A percentile compares a stretch with the other conserved stretches of the same genome.
These are phyloP conservation scores for Gandaritis pyraliata DNA, from an alignment of 2,888 invertebrate species.

Conservation along the genomic window DNA sequence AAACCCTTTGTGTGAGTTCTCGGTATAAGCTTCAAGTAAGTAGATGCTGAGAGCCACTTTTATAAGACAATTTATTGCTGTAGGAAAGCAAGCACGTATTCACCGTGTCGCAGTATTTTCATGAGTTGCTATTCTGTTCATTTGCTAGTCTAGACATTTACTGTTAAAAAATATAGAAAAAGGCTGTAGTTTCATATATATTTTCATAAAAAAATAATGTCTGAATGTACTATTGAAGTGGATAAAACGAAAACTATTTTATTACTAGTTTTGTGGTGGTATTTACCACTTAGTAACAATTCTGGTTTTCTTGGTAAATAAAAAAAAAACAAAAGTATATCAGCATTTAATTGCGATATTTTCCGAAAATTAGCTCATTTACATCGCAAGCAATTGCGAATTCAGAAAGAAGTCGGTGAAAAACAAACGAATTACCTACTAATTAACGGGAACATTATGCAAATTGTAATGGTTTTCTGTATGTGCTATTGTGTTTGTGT, in stretches of 20 bases:
- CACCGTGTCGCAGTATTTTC: conserved; percentile 3
- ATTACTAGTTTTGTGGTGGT: no score
- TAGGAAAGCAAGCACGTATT: conserved; percentile 1
- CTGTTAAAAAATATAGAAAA: not conserved
- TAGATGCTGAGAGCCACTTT: conserved; percentile 1
- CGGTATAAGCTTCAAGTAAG: not conserved
- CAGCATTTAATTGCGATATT: conserved; percentile 15
- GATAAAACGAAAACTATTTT: no score
- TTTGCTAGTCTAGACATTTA: conserved; percentile 2
- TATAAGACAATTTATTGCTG: not conserved
- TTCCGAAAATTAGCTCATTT: conserved; percentile 23
- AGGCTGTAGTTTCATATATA: no score
- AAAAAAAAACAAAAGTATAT: not conserved
- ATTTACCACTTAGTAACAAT: no score
- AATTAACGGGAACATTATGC: conserved; percentile 55
- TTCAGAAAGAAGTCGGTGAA: conserved; percentile 28
- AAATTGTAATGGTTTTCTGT: conserved; percentile 39
- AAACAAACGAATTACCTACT: conserved; percentile 43
- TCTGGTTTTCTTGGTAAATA: no score
- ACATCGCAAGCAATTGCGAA: conserved; percentile 23
- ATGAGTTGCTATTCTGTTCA: not conserved
- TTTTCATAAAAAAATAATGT: no score
- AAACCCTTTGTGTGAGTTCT: not conserved
- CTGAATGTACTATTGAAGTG: no score
- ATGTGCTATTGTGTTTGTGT: conserved; percentile 18